phyloP scores from a whole-genome alignment of 2,888 invertebrate species.

The Stramonita haemastoma region DNA sequence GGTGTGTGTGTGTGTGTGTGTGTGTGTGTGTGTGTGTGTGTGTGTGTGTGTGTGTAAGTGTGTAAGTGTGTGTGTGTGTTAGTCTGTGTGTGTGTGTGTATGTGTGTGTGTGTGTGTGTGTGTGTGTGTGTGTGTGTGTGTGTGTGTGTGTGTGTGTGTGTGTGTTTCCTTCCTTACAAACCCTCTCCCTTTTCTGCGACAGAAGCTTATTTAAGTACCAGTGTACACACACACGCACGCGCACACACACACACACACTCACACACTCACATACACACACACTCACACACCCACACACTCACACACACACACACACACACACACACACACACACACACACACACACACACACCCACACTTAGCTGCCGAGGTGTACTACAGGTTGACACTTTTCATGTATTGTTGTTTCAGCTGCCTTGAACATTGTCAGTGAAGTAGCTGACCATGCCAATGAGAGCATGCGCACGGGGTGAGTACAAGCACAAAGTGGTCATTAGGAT shows the following conservation, averaged over 20 bases:
- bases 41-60: too few relatives aligned
- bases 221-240: background rate
- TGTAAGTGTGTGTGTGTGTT: too few relatives aligned
- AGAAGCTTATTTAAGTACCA: too few relatives aligned
- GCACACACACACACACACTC: background rate
- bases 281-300: background rate
- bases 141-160: background rate
- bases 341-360: background rate
- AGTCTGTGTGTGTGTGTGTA: background rate
- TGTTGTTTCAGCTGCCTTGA: conserved; percentile 78
- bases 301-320: background rate
- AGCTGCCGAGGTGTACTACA: background rate
- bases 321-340: background rate
- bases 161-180: too few relatives aligned
- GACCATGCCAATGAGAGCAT: conserved; percentile 81
- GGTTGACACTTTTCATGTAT: background rate
- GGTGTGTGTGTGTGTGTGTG: background rate
- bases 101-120: background rate
- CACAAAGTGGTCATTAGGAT: too few relatives aligned
- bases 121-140: background rate
- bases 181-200: too few relatives aligned
- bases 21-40: background rate
- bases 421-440: conserved; percentile 81
- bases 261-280: background rate
- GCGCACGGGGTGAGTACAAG: conserved; percentile 79